phyloP scores from a whole-genome alignment of 2,797 vertebrate species.

The Parauchenoglanis punctatus region DNA sequence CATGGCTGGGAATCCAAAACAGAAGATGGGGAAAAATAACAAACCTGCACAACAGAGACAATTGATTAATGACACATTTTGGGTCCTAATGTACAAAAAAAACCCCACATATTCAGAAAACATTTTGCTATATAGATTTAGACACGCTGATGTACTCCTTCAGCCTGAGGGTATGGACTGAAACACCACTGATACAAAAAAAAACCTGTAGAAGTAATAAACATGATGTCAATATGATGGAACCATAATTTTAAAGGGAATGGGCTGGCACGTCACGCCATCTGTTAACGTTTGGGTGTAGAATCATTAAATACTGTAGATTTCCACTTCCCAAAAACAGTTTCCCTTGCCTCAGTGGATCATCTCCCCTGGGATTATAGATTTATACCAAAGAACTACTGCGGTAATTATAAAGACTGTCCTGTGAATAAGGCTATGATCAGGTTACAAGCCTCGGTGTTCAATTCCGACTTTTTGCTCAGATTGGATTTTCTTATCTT shows the following conservation, averaged over 20 bases:
- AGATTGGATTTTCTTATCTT: no score
- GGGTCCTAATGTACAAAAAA: not conserved
- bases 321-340: not conserved
- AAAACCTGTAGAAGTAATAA: not conserved
- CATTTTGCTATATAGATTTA: not conserved
- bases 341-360: not conserved
- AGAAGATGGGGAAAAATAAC: constrained; percentile 17
- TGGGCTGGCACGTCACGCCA: not conserved
- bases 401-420: not conserved
- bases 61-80: constrained; percentile 8
- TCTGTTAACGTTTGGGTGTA: not conserved
- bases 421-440: not conserved
- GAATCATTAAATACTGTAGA: not conserved
- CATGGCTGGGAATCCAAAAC: constrained; percentile 45
- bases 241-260: not conserved
- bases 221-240: not conserved
- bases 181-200: not conserved
- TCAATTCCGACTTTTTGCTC: no score
- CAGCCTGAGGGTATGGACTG: not conserved
- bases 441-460: no score
- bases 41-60: constrained; percentile 53
- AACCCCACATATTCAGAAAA: not conserved
- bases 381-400: not conserved
- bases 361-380: not conserved
- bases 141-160: not conserved